Evolutionary conservation across 2,797 vertebrate species (phyloP).

Genomic region (Typhlichthys subterraneus): DNA sequence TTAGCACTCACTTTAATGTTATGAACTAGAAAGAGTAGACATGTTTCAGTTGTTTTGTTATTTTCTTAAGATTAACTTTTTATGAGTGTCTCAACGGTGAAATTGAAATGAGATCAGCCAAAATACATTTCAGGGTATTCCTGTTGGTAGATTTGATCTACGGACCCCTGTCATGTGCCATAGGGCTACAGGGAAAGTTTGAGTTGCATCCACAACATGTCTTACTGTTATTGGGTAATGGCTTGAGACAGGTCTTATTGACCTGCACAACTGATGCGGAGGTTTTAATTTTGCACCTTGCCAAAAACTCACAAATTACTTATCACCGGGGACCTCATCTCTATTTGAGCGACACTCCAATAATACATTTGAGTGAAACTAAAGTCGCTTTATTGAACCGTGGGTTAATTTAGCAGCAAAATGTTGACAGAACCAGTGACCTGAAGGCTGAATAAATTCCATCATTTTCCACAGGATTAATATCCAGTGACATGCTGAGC

Average conservation of each 20-base stretch:
- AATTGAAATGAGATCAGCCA: background rate
- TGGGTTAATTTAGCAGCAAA: constrained; percentile 45
- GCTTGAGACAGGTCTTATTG: constrained; percentile 68
- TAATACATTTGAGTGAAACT: constrained; percentile 65
- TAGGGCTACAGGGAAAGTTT: constrained; percentile 51
- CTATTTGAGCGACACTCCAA: constrained; percentile 51
- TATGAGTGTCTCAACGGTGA: background rate
- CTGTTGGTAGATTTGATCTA: background rate
- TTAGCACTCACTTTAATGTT: too few relatives aligned
- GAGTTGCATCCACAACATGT: constrained; percentile 55
- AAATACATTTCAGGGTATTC: background rate
- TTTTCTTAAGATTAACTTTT: background rate
- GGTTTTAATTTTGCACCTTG: constrained; percentile 69
- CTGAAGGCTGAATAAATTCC: constrained; percentile 20
- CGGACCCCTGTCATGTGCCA: too few relatives aligned
- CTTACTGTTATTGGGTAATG: constrained; percentile 71
- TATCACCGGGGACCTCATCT: constrained; percentile 53
- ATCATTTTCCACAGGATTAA: constrained; percentile 12
- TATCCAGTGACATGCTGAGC: constrained; percentile 10
- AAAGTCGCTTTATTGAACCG: constrained; percentile 53
- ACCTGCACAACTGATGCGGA: constrained; percentile 64
- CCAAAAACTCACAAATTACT: constrained; percentile 63
- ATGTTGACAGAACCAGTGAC: constrained; percentile 49
- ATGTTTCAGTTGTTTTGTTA: background rate
- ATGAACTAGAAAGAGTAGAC: background rate